Evolutionary conservation across 2,797 vertebrate genomes (phyloP), one percentile per base, ranked within the genome.

Genomic region (Sebastes kiyomatsui): DNA sequence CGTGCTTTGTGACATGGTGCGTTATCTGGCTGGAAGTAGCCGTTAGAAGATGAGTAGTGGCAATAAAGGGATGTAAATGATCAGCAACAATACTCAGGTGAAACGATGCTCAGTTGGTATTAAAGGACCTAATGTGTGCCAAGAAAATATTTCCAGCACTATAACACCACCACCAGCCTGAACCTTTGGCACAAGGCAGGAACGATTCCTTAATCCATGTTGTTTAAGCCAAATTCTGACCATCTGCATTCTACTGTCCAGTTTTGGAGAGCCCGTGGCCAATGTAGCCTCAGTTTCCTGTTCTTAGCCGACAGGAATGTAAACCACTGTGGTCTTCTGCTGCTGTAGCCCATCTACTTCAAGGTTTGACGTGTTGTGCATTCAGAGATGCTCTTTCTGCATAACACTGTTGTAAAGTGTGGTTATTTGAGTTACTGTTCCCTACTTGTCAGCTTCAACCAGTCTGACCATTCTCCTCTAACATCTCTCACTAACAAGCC

Each of bases 171-270:
- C 11, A 55, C 2, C 5, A 54, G 13, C 54, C 38, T 58, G 52
- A 66, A 58, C 25, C 25, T 25, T 25, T 72, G 61, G 72, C 27
- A 65, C n/a, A 33, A 14, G 18, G 28, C 22, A 38, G 20, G 20
- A 60, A n/a, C 23, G 32, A 27, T 18, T n/a, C 8, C 14, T 62
- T 13, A 11, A 25, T 35, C 46, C 22, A 54, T 56, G 33, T 61
- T 84, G 46, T 85, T 85, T 59, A 77, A 18, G 8, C n/a, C 59
- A 74, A 79, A 88, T 87, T 87, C 54, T 79, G 42, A 86, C 67
- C 27, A 56, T 67, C 74, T 49, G 71, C 58, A 81, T 69, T 46
- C 42, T 11, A 10, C 72, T 69, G 46, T 66, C 20, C 23, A 27
- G 25, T 56, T 55, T 35, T 30, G 16, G 12, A 25, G 6, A 33